Evolutionary conservation across 2,797 vertebrate genomes (phyloP).

Genomic region (Anguilla anguilla): DNA sequence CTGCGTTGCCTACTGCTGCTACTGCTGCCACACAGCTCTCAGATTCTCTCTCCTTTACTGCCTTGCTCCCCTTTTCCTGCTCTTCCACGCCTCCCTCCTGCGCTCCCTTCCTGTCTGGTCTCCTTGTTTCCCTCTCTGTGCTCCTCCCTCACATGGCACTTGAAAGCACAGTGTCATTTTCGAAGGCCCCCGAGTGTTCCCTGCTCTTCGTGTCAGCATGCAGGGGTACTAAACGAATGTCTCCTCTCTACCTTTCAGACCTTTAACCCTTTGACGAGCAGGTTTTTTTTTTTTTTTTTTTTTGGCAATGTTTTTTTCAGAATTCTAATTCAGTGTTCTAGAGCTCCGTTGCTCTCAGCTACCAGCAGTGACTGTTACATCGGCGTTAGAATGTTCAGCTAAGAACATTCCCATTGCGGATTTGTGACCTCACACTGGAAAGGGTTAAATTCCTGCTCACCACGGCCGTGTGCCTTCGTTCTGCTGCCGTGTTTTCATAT

Average conservation of each 20-base stretch:
- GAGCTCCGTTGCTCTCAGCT: too few species aligned
- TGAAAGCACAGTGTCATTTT: conserved; percentile 18
- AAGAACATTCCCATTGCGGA: too few species aligned
- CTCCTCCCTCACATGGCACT: conserved; percentile 7
- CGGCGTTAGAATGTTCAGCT: too few species aligned
- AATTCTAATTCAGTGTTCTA: too few species aligned
- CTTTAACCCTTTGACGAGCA: background rate
- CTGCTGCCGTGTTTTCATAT: background rate
- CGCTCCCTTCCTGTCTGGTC: conserved; percentile 14
- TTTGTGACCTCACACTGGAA: too few species aligned
- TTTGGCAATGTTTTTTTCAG: too few species aligned
- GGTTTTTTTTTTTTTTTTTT: too few species aligned
- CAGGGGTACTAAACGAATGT: background rate
- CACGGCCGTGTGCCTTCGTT: background rate
- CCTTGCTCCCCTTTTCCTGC: conserved; percentile 26
- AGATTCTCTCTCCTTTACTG: conserved; percentile 16
- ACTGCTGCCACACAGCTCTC: background rate
- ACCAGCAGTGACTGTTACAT: too few species aligned
- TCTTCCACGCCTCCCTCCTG: background rate
- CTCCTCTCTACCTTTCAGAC: background rate
- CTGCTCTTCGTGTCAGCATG: background rate
- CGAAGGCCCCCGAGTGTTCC: background rate
- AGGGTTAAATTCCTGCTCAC: background rate
- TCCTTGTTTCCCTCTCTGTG: conserved; percentile 25
- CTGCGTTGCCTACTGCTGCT: background rate